Percentiles rank a stretch among this genome's conserved stretches.
Conservation (phyloP, 2,888 invertebrate genomes). For the Orchestes rusci region DNA sequence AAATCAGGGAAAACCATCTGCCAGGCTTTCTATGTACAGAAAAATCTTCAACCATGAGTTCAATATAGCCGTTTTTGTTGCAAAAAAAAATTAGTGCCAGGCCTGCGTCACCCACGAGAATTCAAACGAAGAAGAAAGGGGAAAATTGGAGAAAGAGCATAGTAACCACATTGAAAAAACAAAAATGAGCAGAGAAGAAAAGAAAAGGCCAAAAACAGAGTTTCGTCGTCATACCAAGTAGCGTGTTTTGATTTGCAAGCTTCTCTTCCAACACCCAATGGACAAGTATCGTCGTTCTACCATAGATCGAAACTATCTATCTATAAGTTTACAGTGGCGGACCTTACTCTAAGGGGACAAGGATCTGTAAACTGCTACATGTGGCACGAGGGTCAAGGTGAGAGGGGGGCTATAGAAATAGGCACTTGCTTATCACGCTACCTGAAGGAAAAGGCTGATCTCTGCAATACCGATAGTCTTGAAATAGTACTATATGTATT, state of each 20-base stretch:
- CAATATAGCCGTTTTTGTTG: conserved; percentile 9
- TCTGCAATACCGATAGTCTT: conserved; percentile 12
- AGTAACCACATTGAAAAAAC: conserved; percentile 4
- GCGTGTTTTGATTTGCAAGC: conserved; percentile 28
- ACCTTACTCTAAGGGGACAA: conserved; percentile 14
- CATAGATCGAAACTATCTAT: conserved; percentile 17
- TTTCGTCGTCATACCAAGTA: conserved; percentile 9
- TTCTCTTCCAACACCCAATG: conserved; percentile 28
- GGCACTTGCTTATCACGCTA: conserved; percentile 13
- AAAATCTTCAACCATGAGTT: conserved; percentile 13
- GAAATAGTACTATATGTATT: conserved; percentile 29
- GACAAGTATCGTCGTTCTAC: conserved; percentile 24
- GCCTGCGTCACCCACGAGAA: conserved; percentile 9
- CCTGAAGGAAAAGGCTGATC: conserved; percentile 9
- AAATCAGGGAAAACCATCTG: conserved; percentile 4
- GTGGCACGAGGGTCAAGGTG: conserved; percentile 30
- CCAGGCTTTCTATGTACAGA: conserved; percentile 6
- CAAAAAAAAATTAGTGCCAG: conserved; percentile 14
- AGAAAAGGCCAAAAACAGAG: conserved; percentile 8
- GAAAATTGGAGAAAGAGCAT: conserved; percentile 3
- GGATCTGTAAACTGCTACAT: conserved; percentile 15
- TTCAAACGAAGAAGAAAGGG: conserved; percentile 10
- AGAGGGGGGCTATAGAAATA: conserved; percentile 15
- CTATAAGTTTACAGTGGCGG: conserved; percentile 17
- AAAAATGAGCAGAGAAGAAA: conserved; percentile 10